These are phyloP conservation scores for Epinotia ramella DNA, from an alignment of 2,888 invertebrate species.

Conservation along the genomic window DNA sequence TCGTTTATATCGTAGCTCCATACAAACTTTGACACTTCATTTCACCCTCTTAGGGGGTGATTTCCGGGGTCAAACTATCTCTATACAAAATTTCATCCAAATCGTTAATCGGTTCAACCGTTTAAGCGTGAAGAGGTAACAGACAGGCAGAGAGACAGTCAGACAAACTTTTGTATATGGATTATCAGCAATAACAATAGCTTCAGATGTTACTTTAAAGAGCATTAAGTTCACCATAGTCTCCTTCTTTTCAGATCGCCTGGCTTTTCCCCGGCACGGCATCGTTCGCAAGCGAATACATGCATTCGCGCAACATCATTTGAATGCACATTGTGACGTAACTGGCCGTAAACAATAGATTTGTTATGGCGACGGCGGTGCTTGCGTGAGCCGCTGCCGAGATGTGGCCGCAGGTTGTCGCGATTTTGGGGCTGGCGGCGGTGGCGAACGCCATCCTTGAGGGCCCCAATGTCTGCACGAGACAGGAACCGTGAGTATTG, in stretches of 20 bases:
- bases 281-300: constrained; percentile 44
- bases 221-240: not conserved
- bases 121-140: no score
- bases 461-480: constrained; percentile 92
- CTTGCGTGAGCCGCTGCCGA: constrained; percentile 57
- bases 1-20: no score
- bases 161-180: no score
- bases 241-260: constrained; percentile 39
- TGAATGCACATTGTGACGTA: constrained; percentile 65
- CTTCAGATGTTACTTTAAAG: not conserved
- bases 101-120: no score
- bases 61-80: no score
- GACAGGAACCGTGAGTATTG: constrained; percentile 89
- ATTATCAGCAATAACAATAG: not conserved
- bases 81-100: no score
- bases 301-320: constrained; percentile 51
- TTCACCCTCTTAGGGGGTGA: no score
- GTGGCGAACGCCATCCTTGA: constrained; percentile 76
- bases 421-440: constrained; percentile 61
- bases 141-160: no score
- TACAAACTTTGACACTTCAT: no score
- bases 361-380: constrained; percentile 72
- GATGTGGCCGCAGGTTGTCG: constrained; percentile 68
- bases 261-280: constrained; percentile 34
- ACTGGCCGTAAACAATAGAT: constrained; percentile 65